These are phyloP conservation scores for Drosophila navojoa DNA, from an alignment of 1,140 invertebrate genomes.

Conservation along the genomic window DNA sequence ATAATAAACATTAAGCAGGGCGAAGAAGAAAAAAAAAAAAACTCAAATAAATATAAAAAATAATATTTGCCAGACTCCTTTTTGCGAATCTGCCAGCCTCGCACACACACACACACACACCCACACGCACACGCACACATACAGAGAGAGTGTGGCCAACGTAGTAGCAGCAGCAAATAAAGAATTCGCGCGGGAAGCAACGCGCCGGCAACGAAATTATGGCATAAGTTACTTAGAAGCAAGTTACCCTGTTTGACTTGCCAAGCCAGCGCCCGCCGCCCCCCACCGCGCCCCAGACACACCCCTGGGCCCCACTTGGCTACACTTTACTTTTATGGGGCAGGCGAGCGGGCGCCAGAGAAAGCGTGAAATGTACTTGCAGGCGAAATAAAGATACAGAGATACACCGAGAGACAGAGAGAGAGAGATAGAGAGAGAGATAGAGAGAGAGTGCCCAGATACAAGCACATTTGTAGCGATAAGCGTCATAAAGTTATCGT, in stretches of 20 bases:
- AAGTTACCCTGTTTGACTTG: constrained; percentile 47
- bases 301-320: constrained; percentile 45
- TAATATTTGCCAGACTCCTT: constrained; percentile 83
- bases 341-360: constrained; percentile 52
- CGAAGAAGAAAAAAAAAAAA: constrained; percentile 60
- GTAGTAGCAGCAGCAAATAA: constrained; percentile 35
- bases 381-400: constrained; percentile 79
- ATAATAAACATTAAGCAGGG: constrained; percentile 83
- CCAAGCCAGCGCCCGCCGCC: constrained; percentile 9
- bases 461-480: constrained; percentile 82
- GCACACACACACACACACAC: neutral
- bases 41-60: constrained; percentile 82
- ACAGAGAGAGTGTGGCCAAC: constrained; percentile 41
- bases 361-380: constrained; percentile 73
- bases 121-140: neutral
- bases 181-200: constrained; percentile 47
- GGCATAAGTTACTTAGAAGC: constrained; percentile 79
- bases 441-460: constrained; percentile 61
- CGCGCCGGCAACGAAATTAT: constrained; percentile 68
- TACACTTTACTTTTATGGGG: constrained; percentile 82
- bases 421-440: too few species aligned
- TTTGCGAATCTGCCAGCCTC: constrained; percentile 65
- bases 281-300: neutral
- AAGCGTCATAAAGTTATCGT: constrained; percentile 82
- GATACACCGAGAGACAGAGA: constrained; percentile 49